Base-by-base conservation (phyloP, 1,140 invertebrate genomes). In the Lepidurus apus region DNA sequence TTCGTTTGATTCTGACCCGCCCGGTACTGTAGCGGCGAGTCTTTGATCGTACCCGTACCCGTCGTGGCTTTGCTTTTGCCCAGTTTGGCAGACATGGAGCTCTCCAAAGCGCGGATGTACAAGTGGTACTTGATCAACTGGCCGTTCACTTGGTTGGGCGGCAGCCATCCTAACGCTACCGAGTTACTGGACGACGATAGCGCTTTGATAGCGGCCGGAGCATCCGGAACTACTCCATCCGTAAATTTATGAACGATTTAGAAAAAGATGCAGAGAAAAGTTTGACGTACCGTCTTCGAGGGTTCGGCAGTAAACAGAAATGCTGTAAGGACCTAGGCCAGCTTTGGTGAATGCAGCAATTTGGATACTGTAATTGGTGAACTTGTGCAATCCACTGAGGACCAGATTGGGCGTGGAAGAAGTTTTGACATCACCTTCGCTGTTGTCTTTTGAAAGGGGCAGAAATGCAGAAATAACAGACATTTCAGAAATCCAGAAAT, bases 301-400 rank as follows among this genome's bases (percentile, higher is more conserved):
- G 21, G 96, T 98, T 80, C 92, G 90, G 83, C 95, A 96, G 84
- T 92, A 95, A 65, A 96, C 89, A 0, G 94, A 91, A n/a, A 89
- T 87, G 76, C 94, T 95, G 78, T 91, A 87, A 21, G 93, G 91
- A 6, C 96, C 96, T 85, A 96, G 93, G 1, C 96, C 96, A 74
- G 93, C 93, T 74, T 91, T 88, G 1, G 95, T 98, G 85, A 90
- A 96, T 7, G 94, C 95, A 80, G 94, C 87, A 11, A 96, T 91
- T 85, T 91, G 91, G 21, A 94, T 87, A 76, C 91, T 93, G 85
- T 94, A 94, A 86, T 91, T 91, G 43, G 90, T 89, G 81, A 88
- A 91, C 26, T 92, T 91, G 74, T 89, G 87, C 73, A 94, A 83
- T 0, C 91, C 90, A 81, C 90, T 89, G 76, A 93, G 84, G 82